Conservation (phyloP, 2,888 invertebrate species). For the Hirtodrosophila cameraria region DNA sequence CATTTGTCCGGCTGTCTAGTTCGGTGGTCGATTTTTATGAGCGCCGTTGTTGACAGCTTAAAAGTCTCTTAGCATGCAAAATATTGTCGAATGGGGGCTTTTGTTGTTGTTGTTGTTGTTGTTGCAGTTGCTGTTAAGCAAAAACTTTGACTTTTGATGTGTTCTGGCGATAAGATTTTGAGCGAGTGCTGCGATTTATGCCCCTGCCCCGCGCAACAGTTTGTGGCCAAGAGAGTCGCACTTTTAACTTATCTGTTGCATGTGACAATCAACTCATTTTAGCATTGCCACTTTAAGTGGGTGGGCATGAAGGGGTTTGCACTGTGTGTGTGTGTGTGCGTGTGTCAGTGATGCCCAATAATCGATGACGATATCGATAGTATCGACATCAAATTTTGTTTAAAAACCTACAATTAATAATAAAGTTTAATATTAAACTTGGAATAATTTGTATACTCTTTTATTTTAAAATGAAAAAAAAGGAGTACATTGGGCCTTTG, state of each 20-base stretch:
- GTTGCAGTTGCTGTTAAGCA: constrained; percentile 41
- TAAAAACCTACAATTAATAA: no score
- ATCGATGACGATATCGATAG: no score
- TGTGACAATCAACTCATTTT: constrained; percentile 80
- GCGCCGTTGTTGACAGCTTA: constrained; percentile 74
- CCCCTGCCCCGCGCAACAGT: constrained; percentile 22
- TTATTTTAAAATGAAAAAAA: no score
- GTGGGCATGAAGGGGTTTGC: constrained; percentile 22
- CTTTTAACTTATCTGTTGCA: constrained; percentile 74
- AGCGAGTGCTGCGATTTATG: constrained; percentile 72
- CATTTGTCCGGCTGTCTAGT: constrained; percentile 37
- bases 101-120: constrained; percentile 16
- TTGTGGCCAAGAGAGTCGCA: constrained; percentile 28
- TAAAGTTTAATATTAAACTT: no score
- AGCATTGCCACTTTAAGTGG: constrained; percentile 33
- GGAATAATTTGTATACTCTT: no score
- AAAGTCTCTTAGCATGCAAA: constrained; percentile 78
- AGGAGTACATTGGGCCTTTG: no score
- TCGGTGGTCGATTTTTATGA: constrained; percentile 77
- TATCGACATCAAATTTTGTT: no score
- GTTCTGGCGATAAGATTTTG: constrained; percentile 73
- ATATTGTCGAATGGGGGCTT: constrained; percentile 63
- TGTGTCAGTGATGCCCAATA: background rate
- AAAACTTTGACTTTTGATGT: constrained; percentile 64
- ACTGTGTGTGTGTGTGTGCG: background rate